phyloP scores from a whole-genome alignment of 2,888 invertebrate genomes.

The Amphipoea oculea region DNA sequence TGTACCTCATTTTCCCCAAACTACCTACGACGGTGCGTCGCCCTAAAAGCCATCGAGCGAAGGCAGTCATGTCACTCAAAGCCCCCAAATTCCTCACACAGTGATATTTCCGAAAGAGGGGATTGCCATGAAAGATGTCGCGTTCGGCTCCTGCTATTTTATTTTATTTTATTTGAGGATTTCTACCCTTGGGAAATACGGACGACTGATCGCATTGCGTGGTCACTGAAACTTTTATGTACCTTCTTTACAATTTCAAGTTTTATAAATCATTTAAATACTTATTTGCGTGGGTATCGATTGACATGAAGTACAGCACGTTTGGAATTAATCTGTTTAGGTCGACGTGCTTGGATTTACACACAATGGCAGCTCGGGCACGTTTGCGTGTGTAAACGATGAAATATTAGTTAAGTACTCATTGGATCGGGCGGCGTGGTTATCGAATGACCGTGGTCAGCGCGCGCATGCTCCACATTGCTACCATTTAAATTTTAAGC shows the following conservation, averaged over 20 bases:
- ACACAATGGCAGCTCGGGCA: slow-evolving; percentile 81
- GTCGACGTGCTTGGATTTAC: slow-evolving; percentile 83
- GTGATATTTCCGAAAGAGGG: slow-evolving; percentile 78
- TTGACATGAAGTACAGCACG: slow-evolving; percentile 69
- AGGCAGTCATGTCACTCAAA: slow-evolving; percentile 76
- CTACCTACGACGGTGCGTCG: slow-evolving; percentile 47
- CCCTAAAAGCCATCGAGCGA: slow-evolving; percentile 74
- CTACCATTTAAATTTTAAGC: slow-evolving; percentile 73
- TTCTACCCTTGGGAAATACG: slow-evolving; percentile 74
- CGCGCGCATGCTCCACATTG: slow-evolving; percentile 70
- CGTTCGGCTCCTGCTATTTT: slow-evolving; percentile 69
- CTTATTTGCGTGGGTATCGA: slow-evolving; percentile 59
- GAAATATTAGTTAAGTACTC: slow-evolving; percentile 79
- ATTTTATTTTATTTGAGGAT: slow-evolving; percentile 72
- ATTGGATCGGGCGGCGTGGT: slow-evolving; percentile 71
- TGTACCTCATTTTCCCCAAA: slow-evolving; percentile 37
- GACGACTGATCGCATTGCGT: slow-evolving; percentile 68
- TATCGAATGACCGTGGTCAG: slow-evolving; percentile 73
- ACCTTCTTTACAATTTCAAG: slow-evolving; percentile 63
- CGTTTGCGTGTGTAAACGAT: slow-evolving; percentile 82
- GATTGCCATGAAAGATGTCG: slow-evolving; percentile 73
- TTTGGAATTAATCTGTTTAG: slow-evolving; percentile 79
- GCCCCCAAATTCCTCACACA: slow-evolving; percentile 77
- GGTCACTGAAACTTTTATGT: slow-evolving; percentile 64
- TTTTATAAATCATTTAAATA: slow-evolving; percentile 65